Conservation (phyloP, 1,140 invertebrate genomes). For the Chironomus striatipennis region DNA sequence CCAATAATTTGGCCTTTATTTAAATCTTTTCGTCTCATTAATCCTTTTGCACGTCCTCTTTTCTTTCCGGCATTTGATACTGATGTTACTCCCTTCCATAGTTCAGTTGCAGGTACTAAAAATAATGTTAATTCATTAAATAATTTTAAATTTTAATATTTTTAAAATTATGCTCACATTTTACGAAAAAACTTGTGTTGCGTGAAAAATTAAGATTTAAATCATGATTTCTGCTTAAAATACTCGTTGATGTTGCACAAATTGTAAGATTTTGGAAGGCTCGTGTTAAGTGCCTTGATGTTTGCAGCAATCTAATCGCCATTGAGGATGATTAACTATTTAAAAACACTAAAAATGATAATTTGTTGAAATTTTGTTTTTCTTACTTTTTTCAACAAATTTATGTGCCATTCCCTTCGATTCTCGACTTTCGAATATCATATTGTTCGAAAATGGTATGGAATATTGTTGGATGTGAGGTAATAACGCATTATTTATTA, state of each 20-base stretch:
- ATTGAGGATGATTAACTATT: neutral
- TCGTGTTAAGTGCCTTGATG: neutral
- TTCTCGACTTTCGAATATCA: too few species aligned
- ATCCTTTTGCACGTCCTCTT: slow-evolving; percentile 82
- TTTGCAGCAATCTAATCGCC: neutral
- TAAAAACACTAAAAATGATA: neutral
- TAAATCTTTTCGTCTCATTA: slow-evolving; percentile 71
- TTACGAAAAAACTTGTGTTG: slow-evolving; percentile 25
- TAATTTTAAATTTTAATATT: slow-evolving; percentile 24
- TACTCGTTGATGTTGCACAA: neutral
- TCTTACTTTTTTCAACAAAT: too few species aligned
- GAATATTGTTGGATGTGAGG: too few species aligned
- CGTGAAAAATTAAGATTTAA: slow-evolving; percentile 4
- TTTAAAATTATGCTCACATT: neutral
- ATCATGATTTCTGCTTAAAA: slow-evolving; percentile 7
- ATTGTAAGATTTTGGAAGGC: slow-evolving; percentile 24
- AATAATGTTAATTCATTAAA: slow-evolving; percentile 25
- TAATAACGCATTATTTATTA: too few species aligned
- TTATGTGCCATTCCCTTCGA: too few species aligned
- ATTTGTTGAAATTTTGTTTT: too few species aligned
- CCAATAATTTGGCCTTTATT: slow-evolving; percentile 88
- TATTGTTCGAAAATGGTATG: too few species aligned
- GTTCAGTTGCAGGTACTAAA: slow-evolving; percentile 63
- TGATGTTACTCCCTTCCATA: slow-evolving; percentile 91
- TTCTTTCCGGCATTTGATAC: slow-evolving; percentile 95